Evolutionary conservation across 1,140 invertebrate species (phyloP).

Genomic region (Tigriopus japonicus): DNA sequence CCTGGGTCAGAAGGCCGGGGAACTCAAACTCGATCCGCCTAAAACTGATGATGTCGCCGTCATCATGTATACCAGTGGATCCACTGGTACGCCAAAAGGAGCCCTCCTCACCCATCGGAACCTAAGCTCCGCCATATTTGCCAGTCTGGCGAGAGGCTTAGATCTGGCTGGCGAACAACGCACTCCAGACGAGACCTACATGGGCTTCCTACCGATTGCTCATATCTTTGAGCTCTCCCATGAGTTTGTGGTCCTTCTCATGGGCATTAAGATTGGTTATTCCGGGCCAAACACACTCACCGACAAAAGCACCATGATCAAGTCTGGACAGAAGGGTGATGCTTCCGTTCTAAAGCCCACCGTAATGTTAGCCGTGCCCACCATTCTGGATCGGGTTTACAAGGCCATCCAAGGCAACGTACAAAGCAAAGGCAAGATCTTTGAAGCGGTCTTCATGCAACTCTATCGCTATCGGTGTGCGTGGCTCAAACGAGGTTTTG

Average conservation of each 20-base stretch:
- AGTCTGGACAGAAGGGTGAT: constrained; percentile 21
- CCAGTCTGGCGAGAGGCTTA: neutral
- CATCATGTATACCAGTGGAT: constrained; percentile 35
- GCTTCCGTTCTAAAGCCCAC: constrained; percentile 21
- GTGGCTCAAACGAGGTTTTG: constrained; percentile 16
- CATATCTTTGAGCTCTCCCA: constrained; percentile 21
- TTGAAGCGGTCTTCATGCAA: constrained; percentile 14
- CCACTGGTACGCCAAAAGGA: constrained; percentile 45
- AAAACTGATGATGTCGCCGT: constrained; percentile 20
- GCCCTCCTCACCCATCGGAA: constrained; percentile 17
- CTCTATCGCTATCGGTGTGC: constrained; percentile 16
- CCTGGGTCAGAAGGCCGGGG: neutral
- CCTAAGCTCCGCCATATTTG: constrained; percentile 17
- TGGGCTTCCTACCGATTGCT: constrained; percentile 22
- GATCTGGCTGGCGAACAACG: neutral
- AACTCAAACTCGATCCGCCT: neutral
- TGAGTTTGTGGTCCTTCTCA: constrained; percentile 19
- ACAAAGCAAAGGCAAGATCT: constrained; percentile 16
- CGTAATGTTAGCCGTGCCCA: constrained; percentile 22
- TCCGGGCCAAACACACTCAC: constrained; percentile 22
- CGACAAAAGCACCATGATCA: constrained; percentile 21
- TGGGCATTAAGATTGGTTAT: constrained; percentile 22
- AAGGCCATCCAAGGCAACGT: constrained; percentile 17
- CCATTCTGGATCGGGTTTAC: constrained; percentile 19
- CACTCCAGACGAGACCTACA: constrained; percentile 18